These are phyloP conservation scores for Limonius californicus DNA, from an alignment of 1,140 invertebrate species.

Conservation along the genomic window DNA sequence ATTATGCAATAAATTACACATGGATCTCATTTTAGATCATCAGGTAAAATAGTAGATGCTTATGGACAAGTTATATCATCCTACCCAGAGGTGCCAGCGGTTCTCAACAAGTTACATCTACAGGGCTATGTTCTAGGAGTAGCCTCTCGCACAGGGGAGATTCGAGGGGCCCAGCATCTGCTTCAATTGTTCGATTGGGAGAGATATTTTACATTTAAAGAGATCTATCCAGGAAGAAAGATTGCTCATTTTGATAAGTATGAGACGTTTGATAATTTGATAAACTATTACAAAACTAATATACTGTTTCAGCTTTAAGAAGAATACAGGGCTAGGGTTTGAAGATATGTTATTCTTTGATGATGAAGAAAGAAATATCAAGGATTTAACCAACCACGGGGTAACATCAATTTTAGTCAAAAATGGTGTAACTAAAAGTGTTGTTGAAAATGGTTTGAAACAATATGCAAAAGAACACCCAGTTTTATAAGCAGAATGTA, in stretches of 20 bases:
- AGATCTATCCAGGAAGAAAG: conserved; percentile 75
- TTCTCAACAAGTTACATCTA: conserved; percentile 55
- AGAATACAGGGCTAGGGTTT: conserved; percentile 52
- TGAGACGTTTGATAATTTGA: no score
- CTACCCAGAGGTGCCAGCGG: conserved; percentile 59
- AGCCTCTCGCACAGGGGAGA: conserved; percentile 65
- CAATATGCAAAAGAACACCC: conserved; percentile 30
- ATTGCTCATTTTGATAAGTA: conserved; percentile 65
- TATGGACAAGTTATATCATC: conserved; percentile 50
- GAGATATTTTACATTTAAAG: conserved; percentile 64
- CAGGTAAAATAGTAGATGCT: conserved; percentile 54
- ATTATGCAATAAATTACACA: no score
- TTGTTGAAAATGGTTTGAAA: conserved; percentile 36
- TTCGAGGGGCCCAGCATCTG: conserved; percentile 63
- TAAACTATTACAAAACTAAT: no score
- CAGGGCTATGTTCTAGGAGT: conserved; percentile 59
- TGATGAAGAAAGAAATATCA: conserved; percentile 62
- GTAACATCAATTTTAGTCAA: conserved; percentile 56
- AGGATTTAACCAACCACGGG: conserved; percentile 54
- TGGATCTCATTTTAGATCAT: conserved; percentile 41
- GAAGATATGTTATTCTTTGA: conserved; percentile 71
- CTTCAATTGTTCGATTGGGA: conserved; percentile 66
- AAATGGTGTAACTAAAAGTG: conserved; percentile 51
- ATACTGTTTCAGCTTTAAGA: conserved; percentile 52
- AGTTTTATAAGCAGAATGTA: conserved; percentile 32